Evolutionary conservation across 2,113 vertebrate species (phyloP), one percentile per base, ranked within the genome.

Genomic region (Microtus richardsoni): DNA sequence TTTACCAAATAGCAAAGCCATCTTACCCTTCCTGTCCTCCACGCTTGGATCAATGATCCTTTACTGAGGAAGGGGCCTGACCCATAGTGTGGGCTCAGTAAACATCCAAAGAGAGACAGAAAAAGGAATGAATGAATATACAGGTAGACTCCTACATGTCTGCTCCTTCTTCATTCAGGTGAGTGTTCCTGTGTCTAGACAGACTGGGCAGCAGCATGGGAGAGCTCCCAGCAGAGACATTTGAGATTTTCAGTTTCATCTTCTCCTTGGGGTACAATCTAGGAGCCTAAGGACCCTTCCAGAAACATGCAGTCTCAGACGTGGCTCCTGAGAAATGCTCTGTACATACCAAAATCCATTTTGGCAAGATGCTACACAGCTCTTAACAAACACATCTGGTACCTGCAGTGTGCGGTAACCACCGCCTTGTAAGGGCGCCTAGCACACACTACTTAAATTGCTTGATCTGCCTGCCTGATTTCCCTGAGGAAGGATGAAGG

Each of bases 81-180:
- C 21, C 73, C 90, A 78, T 78, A 96, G 17, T 60, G 78, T 73
- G 62, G 93, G 24, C 22, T 93, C 91, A 91, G 11, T 77, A 73
- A 90, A 82, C 26, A 95, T 17, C 49, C 28, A 49, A 60, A 6
- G 87, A 83, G 39, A 47, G 28, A 66, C 33, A 14, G 97, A 96
- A 60, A 94, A 89, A 93, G 83, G 75, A 94, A 24, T 77, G 94
- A 96, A 80, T 16, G 70, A 84, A 84, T 41, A 80, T 41, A 94
- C 77, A 64, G 92, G 94, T 64, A 75, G 33, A 30, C 93, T 54
- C 28, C 79, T 93, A 58, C 70, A 73, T 66, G 5, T 58, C 39
- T 30, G n/a, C n/a, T 83, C n/a, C 79, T 7, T 58, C 60, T 86
- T 91, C 83, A 44, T 47, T 19, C 24, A 52, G 28, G 39, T 44